Conservation (phyloP, 2,113 vertebrate genomes). For the Silurus meridionalis region DNA sequence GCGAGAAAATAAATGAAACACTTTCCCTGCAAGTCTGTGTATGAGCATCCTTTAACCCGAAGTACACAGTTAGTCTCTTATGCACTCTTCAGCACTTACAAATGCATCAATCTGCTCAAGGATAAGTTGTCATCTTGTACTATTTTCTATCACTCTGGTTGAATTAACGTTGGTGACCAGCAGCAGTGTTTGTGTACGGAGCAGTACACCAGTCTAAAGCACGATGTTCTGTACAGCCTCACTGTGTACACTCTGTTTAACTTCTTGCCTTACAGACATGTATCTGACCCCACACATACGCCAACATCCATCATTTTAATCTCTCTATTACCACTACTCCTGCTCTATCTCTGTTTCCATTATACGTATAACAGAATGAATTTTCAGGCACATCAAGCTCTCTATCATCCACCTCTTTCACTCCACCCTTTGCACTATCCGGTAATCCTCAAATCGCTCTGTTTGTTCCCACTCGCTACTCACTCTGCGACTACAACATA, state of each 20-base stretch:
- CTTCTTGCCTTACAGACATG: not conserved
- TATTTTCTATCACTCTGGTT: not conserved
- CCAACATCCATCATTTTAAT: conserved; percentile 24
- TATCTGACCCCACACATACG: not conserved
- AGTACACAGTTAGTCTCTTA: not conserved
- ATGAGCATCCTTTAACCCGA: not conserved
- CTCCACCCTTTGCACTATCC: conserved; percentile 31
- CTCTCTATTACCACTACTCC: conserved; percentile 13
- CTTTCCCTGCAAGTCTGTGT: not conserved
- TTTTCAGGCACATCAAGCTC: conserved; percentile 3
- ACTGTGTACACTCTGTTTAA: conserved; percentile 17
- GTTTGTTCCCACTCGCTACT: conserved; percentile 12
- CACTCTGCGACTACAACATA: not conserved
- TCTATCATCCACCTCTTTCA: not conserved
- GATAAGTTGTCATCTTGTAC: not conserved
- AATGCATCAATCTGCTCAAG: not conserved
- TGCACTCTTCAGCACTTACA: not conserved
- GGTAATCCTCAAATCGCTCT: conserved; percentile 53
- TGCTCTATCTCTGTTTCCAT: not conserved
- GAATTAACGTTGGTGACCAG: not conserved
- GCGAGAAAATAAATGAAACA: not conserved
- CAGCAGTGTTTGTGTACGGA: not conserved
- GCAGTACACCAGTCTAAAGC: not conserved
- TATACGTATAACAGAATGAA: not conserved
- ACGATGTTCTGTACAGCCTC: conserved; percentile 7